phyloP scores from a whole-genome alignment of 2,113 vertebrate species.

The Merops nubicus region DNA sequence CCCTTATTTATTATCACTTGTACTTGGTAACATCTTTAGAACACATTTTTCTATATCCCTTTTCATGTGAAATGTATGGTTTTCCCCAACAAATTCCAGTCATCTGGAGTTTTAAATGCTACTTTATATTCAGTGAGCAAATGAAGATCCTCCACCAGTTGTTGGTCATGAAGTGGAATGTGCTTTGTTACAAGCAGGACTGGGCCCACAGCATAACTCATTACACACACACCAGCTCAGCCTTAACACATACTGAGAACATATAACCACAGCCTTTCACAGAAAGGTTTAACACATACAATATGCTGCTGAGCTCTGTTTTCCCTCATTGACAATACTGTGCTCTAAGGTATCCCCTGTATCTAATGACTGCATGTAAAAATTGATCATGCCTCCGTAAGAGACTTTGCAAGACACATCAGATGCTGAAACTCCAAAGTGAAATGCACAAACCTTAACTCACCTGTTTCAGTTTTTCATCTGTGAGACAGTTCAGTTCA shows the following conservation, averaged over 20 bases:
- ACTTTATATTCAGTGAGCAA: neutral
- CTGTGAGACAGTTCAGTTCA: constrained; percentile 97
- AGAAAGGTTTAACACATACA: neutral
- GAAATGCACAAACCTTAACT: neutral
- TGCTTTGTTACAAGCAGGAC: neutral
- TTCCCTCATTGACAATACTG: neutral
- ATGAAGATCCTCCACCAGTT: neutral
- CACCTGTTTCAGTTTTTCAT: constrained; percentile 98
- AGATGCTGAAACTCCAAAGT: neutral
- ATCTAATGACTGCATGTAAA: neutral
- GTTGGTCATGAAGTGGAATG: neutral
- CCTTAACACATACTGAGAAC: neutral
- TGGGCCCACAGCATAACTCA: neutral
- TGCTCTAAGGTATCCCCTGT: neutral
- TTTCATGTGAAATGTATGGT: neutral
- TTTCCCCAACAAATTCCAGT: neutral
- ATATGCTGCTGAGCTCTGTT: neutral
- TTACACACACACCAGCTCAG: neutral
- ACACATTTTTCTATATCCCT: neutral
- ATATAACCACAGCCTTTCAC: neutral
- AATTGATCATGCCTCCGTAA: neutral
- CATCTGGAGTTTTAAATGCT: neutral
- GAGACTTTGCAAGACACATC: neutral
- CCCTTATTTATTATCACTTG: neutral
- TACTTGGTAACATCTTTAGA: neutral